These are phyloP conservation scores for Platyscapa corneri DNA, from an alignment of 1,140 invertebrate genomes.

Conservation along the genomic window DNA sequence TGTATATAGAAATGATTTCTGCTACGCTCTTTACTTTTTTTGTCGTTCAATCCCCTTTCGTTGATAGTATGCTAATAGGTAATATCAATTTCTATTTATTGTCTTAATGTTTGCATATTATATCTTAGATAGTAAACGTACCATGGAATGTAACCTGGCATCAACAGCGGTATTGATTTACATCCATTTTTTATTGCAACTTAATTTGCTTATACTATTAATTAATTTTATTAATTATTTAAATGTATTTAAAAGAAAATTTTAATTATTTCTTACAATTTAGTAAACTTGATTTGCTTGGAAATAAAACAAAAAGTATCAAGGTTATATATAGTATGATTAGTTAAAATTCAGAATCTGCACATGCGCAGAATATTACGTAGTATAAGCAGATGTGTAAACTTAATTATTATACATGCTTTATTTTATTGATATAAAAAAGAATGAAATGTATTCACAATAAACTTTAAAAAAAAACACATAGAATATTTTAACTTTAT, in stretches of 20 bases:
- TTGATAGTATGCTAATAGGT: background rate
- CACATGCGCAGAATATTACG: background rate
- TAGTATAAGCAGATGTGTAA: background rate
- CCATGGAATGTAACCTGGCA: background rate
- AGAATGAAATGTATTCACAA: no score
- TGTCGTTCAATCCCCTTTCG: background rate
- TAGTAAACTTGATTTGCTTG: background rate
- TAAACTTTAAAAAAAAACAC: no score
- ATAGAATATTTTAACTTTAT: no score
- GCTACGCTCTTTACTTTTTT: background rate
- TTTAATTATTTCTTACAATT: background rate
- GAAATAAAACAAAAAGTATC: background rate
- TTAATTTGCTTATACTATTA: background rate
- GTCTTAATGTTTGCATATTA: background rate
- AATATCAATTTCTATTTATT: background rate
- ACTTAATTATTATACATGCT: background rate
- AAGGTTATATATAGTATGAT: background rate
- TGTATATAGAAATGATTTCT: background rate
- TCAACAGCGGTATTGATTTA: background rate
- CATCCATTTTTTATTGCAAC: background rate
- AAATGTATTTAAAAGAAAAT: background rate
- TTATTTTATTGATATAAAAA: background rate
- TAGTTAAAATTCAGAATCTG: conserved; percentile 2
- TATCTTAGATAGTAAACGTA: background rate
- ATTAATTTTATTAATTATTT: background rate